Conservation (phyloP, 2,113 vertebrate genomes). For the Trogon surrucura region DNA sequence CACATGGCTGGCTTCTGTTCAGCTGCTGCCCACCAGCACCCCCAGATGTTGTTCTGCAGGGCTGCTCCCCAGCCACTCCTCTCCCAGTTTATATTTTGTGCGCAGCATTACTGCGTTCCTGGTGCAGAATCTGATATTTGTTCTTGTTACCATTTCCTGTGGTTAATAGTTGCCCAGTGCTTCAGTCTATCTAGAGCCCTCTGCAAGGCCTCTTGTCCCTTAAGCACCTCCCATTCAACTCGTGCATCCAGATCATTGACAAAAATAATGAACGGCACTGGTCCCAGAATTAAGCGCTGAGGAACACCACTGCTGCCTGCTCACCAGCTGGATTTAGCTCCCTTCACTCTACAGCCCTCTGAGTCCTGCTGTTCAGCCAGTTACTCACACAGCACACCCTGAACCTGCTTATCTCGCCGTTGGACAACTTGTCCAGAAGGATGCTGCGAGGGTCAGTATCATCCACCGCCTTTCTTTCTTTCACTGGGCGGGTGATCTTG, state of each 20-base stretch:
- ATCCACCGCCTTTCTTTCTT: not conserved
- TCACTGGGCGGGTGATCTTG: not conserved
- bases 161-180: not conserved
- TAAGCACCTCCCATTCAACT: not conserved
- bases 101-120: fast-evolving
- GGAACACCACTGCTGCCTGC: fast-evolving
- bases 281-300: not conserved
- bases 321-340: not conserved
- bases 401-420: fast-evolving
- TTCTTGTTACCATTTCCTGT: not conserved
- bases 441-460: no score
- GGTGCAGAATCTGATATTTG: not conserved
- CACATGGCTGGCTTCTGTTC: not conserved
- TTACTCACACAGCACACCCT: fast-evolving
- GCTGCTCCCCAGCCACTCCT: not conserved
- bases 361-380: no score
- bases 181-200: not conserved
- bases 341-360: not conserved
- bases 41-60: not conserved
- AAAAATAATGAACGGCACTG: not conserved
- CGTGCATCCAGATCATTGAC: not conserved
- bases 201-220: no score
- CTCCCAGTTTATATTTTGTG: not conserved
- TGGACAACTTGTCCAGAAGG: not conserved
- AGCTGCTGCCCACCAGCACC: not conserved